A percentile compares a stretch with the other conserved stretches of the same genome.
Evolutionary conservation across 2,888 invertebrate genomes (phyloP).

Genomic region (Agrotis puta): DNA sequence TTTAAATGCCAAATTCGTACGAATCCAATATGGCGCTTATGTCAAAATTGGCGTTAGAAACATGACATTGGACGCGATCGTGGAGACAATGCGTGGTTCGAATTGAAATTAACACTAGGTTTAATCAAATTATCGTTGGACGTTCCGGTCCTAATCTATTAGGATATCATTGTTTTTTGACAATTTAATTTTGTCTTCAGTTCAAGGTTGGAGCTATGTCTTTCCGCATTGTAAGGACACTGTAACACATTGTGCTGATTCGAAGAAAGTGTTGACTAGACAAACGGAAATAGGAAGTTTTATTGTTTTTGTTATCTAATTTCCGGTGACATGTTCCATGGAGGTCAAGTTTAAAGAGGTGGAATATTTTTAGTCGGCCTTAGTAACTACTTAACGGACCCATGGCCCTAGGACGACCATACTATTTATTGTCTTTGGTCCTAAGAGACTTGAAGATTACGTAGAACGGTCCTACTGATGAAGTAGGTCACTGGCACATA

Average conservation of each 20-base stretch:
- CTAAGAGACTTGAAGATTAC: not conserved
- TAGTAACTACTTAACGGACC: not conserved
- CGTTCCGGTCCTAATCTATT: slow-evolving; percentile 61
- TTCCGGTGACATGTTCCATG: slow-evolving; percentile 75
- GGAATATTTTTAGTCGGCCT: slow-evolving; percentile 19
- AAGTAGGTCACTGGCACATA: not conserved
- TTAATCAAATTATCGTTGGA: slow-evolving; percentile 61
- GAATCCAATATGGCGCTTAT: slow-evolving; percentile 61
- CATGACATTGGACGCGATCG: slow-evolving; percentile 82
- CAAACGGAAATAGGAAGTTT: slow-evolving; percentile 83
- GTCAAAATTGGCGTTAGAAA: slow-evolving; percentile 77
- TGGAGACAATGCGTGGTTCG: slow-evolving; percentile 80
- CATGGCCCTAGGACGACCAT: not conserved
- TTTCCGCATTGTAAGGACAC: slow-evolving; percentile 69
- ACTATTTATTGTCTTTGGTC: not conserved
- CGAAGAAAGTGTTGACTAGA: slow-evolving; percentile 82
- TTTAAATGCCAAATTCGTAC: slow-evolving; percentile 69
- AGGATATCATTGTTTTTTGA: slow-evolving; percentile 64
- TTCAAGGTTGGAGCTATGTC: slow-evolving; percentile 56
- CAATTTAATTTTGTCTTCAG: slow-evolving; percentile 58
- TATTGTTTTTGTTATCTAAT: slow-evolving; percentile 72
- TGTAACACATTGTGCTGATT: slow-evolving; percentile 50
- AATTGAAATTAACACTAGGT: slow-evolving; percentile 76
- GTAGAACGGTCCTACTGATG: not conserved
- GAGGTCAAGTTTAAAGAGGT: slow-evolving; percentile 78